Conservation (phyloP, 2,888 invertebrate species). For the Machimus atricapillus region DNA sequence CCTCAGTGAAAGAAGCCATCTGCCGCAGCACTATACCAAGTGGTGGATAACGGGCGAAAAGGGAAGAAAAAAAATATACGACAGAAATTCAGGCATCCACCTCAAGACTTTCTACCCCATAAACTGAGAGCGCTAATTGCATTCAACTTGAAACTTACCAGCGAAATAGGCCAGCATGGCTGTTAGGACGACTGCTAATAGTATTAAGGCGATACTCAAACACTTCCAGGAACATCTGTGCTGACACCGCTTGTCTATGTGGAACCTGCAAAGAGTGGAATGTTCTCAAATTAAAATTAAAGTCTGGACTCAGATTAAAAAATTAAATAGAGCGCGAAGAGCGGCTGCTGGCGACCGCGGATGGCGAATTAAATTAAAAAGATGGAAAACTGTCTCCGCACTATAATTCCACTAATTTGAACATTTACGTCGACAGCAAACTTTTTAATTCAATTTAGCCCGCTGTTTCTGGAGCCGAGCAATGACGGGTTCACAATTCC, state of each 20-base stretch:
- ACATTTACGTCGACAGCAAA: constrained; percentile 17
- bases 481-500: background rate
- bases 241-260: constrained; percentile 92
- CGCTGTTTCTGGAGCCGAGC: background rate
- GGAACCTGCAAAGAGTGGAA: constrained; percentile 66
- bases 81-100: constrained; percentile 1
- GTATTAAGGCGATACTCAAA: constrained; percentile 90
- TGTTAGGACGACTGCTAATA: constrained; percentile 86
- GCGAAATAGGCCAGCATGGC: constrained; percentile 96
- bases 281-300: constrained; percentile 39
- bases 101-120: constrained; percentile 34
- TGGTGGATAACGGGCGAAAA: background rate
- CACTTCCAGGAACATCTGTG: constrained; percentile 97
- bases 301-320: constrained; percentile 19
- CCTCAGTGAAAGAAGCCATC: background rate
- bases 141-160: constrained; percentile 69
- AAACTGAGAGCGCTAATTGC: constrained; percentile 29
- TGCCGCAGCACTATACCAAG: background rate
- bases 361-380: constrained; percentile 24
- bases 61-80: background rate
- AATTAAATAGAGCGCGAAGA: constrained; percentile 16
- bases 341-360: background rate
- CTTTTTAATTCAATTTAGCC: constrained; percentile 29
- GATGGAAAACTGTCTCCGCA: constrained; percentile 29
- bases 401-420: constrained; percentile 34